Evolutionary conservation across 2,888 invertebrate genomes (phyloP).

Genomic region (Caenorhabditis imperialis): DNA sequence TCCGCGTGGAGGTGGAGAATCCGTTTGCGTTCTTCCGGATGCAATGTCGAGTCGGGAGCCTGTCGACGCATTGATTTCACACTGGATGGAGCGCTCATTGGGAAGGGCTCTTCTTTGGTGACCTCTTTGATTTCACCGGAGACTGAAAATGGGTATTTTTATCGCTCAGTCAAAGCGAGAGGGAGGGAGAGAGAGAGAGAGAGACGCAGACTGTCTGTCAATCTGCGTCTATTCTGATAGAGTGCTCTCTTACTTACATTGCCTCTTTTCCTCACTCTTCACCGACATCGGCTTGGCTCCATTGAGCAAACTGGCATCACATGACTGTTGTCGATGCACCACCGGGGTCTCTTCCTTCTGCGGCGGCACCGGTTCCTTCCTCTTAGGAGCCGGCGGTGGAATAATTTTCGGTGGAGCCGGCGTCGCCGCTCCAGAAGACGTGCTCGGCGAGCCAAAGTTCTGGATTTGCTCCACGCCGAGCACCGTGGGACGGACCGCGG

Average conservation of each 20-base stretch:
- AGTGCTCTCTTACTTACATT: slow-evolving; percentile 9
- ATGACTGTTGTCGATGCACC: slow-evolving; percentile 30
- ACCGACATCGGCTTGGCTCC: neutral
- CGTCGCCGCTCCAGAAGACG: neutral
- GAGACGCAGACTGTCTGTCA: no score
- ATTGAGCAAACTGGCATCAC: slow-evolving; percentile 29
- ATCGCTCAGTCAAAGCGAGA: neutral
- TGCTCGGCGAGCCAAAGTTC: slow-evolving; percentile 11
- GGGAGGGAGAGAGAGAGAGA: no score
- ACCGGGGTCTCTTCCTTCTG: no score
- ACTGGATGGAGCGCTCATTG: slow-evolving; percentile 61
- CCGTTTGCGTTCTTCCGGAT: slow-evolving; percentile 76
- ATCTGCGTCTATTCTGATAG: neutral
- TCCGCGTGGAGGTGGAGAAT: slow-evolving; percentile 78
- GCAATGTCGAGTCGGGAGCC: slow-evolving; percentile 74
- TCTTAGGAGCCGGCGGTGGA: neutral
- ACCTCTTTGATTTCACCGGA: slow-evolving; percentile 12
- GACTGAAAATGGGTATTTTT: slow-evolving; percentile 1
- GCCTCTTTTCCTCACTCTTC: slow-evolving; percentile 13
- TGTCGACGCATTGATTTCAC: slow-evolving; percentile 55
- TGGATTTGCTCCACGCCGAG: neutral
- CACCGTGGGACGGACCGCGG: slow-evolving; percentile 8
- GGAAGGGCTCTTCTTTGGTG: slow-evolving; percentile 45
- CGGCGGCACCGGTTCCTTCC: neutral
- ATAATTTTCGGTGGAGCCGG: slow-evolving; percentile 13